Evolutionary conservation across 2,113 vertebrate species (phyloP).

Genomic region (Campylorhamphus procurvoides): DNA sequence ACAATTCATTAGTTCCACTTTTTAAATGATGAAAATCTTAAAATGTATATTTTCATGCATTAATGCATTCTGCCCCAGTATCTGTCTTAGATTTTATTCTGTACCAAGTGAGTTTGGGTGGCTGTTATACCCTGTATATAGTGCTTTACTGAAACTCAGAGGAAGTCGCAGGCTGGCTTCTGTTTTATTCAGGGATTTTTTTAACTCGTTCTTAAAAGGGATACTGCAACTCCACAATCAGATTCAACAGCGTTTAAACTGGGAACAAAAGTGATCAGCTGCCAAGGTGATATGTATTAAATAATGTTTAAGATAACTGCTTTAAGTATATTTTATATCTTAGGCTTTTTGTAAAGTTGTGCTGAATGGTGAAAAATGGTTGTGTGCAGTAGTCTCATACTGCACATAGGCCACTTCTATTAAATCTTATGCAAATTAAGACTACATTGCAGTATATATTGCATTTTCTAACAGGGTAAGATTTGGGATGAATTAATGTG

Average conservation of each 20-base stretch:
- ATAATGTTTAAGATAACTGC: conserved; percentile 70
- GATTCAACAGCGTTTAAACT: conserved; percentile 63
- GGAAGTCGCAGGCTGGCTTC: conserved; percentile 78
- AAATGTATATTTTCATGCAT: neutral
- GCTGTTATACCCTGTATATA: conserved; percentile 48
- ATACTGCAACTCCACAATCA: conserved; percentile 68
- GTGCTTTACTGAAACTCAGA: conserved; percentile 70
- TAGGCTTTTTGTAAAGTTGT: conserved; percentile 72
- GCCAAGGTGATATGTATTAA: conserved; percentile 63
- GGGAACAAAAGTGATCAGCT: conserved; percentile 68
- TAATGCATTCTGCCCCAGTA: conserved; percentile 25
- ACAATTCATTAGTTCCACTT: conserved; percentile 44
- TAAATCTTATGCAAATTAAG: conserved; percentile 23
- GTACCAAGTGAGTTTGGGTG: conserved; percentile 35
- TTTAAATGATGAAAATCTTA: neutral
- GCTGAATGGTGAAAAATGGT: conserved; percentile 41
- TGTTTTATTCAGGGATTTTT: conserved; percentile 82
- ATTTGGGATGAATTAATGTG: conserved; percentile 40
- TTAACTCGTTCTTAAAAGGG: conserved; percentile 66
- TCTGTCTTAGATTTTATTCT: conserved; percentile 39
- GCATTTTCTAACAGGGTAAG: conserved; percentile 67
- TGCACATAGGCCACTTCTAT: conserved; percentile 35
- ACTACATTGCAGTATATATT: conserved; percentile 42
- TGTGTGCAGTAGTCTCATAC: conserved; percentile 31
- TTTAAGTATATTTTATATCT: conserved; percentile 74